Percentiles rank a stretch among this genome's conserved stretches.
These are phyloP conservation scores for Scrobipalpa costella DNA, from an alignment of 2,888 invertebrate genomes.

Conservation along the genomic window DNA sequence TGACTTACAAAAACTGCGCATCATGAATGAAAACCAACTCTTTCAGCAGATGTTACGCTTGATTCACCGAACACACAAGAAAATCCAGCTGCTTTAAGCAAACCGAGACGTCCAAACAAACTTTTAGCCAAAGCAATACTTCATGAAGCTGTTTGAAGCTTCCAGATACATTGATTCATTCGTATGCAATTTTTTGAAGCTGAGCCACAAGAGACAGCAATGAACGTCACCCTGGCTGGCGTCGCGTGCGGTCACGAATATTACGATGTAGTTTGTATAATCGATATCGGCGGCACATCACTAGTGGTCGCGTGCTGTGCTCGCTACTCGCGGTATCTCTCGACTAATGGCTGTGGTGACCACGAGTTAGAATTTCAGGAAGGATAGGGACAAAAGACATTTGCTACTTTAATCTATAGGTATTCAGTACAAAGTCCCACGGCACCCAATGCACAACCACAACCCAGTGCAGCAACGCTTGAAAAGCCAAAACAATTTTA, in stretches of 20 bases:
- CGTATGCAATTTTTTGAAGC: background rate
- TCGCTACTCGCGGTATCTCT: constrained; percentile 59
- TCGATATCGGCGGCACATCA: constrained; percentile 67
- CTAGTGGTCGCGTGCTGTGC: constrained; percentile 73
- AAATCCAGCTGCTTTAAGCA: no score
- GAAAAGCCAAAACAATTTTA: no score
- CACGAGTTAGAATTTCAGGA: background rate
- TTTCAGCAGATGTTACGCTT: background rate
- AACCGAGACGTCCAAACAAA: no score
- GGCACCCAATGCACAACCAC: no score
- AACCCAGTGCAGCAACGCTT: no score
- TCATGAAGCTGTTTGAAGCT: background rate
- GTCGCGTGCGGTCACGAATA: background rate
- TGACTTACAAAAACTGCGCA: no score
- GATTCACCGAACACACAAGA: no score
- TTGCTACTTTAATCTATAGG: no score
- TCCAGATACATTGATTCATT: background rate
- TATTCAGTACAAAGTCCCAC: background rate
- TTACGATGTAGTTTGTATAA: constrained; percentile 48
- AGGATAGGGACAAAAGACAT: background rate
- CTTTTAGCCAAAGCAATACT: no score
- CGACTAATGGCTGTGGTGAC: constrained; percentile 31
- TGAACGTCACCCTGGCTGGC: background rate
- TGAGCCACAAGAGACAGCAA: background rate
- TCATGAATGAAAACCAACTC: background rate